Conservation (phyloP, 2,797 vertebrate species). For the Anabas testudineus region DNA sequence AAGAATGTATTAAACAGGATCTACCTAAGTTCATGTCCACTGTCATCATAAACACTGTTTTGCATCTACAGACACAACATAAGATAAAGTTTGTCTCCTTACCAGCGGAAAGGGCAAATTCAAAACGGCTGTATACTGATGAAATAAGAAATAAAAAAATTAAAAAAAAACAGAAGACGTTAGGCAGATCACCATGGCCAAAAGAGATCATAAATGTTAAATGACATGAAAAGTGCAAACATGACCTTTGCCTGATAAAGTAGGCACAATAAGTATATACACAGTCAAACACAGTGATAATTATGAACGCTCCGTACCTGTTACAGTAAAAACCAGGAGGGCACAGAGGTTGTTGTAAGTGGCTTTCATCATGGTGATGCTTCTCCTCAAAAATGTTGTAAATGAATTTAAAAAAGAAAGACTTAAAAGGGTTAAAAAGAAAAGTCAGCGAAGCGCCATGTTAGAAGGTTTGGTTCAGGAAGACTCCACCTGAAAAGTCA, state of each 20-base stretch:
- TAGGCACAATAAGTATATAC: not conserved
- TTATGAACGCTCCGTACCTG: slow-evolving; percentile 69
- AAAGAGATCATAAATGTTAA: not conserved
- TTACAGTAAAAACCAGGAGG: slow-evolving; percentile 72
- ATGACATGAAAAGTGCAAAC: slow-evolving; percentile 15
- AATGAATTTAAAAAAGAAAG: slow-evolving; percentile 29
- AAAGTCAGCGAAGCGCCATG: slow-evolving; percentile 67
- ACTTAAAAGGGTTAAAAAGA: slow-evolving; percentile 31
- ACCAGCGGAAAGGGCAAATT: slow-evolving; percentile 70
- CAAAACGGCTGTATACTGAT: slow-evolving; percentile 71
- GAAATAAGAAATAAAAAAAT: too few species aligned
- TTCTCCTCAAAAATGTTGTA: slow-evolving; percentile 31
- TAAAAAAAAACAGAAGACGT: slow-evolving; percentile 37
- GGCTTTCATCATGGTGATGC: slow-evolving; percentile 69
- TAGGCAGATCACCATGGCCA: not conserved
- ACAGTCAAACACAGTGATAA: not conserved
- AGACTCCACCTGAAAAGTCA: slow-evolving; percentile 72
- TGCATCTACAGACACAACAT: not conserved
- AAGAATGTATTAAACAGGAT: not conserved
- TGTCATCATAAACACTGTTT: too few species aligned
- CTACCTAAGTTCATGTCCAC: not conserved
- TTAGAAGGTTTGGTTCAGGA: slow-evolving; percentile 50
- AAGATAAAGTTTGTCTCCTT: slow-evolving; percentile 54
- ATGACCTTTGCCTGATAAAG: slow-evolving; percentile 11
- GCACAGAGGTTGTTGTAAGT: slow-evolving; percentile 50